Percentiles rank a stretch among this genome's conserved stretches.
phyloP scores from a whole-genome alignment of 2,888 invertebrate species.

The Hedychridium roseum region DNA sequence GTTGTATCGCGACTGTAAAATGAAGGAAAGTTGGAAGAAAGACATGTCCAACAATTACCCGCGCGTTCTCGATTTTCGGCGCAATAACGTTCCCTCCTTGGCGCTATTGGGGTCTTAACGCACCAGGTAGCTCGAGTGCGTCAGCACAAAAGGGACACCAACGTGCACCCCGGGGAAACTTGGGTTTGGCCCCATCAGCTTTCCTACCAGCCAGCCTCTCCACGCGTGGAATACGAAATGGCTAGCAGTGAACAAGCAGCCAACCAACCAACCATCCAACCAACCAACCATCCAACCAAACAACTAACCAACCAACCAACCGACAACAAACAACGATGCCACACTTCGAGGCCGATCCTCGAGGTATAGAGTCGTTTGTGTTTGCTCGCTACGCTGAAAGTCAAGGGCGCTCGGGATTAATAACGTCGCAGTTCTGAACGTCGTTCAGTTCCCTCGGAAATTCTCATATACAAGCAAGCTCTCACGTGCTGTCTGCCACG shows the following conservation, averaged over 20 bases:
- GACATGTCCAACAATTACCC: not conserved
- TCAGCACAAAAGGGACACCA: slow-evolving; percentile 6
- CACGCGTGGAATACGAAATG: slow-evolving; percentile 26
- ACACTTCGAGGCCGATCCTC: too few species aligned
- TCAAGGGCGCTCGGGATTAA: slow-evolving; percentile 54
- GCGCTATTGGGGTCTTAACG: slow-evolving; percentile 27
- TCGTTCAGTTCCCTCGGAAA: slow-evolving; percentile 11
- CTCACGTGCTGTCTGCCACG: slow-evolving; percentile 3
- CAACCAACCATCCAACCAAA: too few species aligned
- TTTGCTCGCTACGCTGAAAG: slow-evolving; percentile 47
- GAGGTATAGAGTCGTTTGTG: slow-evolving; percentile 25
- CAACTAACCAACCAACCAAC: too few species aligned
- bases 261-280: too few species aligned
- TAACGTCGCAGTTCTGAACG: slow-evolving; percentile 42
- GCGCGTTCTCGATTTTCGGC: slow-evolving; percentile 16
- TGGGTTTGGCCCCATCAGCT: slow-evolving; percentile 12
- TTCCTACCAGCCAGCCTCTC: not conserved
- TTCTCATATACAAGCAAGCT: not conserved
- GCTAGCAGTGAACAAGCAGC: too few species aligned
- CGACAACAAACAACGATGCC: too few species aligned
- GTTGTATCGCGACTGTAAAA: too few species aligned
- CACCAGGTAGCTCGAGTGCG: slow-evolving; percentile 15
- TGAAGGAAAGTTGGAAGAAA: too few species aligned
- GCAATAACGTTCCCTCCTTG: slow-evolving; percentile 28
- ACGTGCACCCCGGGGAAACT: slow-evolving; percentile 10